phyloP scores from a whole-genome alignment of 2,888 invertebrate genomes.

The Abrostola triplasia region DNA sequence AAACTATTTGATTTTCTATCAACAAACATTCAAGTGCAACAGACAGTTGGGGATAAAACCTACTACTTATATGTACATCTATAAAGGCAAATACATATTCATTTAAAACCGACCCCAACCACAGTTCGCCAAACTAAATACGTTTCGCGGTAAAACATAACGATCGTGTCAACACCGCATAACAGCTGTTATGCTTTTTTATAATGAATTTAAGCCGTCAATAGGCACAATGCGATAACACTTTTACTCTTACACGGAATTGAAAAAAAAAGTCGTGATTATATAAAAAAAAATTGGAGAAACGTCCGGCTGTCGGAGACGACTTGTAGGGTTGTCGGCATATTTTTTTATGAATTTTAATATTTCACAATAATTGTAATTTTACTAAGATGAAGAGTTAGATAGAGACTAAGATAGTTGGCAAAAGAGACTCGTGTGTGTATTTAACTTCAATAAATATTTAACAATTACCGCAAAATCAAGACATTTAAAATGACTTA shows the following conservation, averaged over 20 bases:
- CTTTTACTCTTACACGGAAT: slow-evolving; percentile 72
- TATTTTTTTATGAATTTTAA: slow-evolving; percentile 1
- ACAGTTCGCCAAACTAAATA: slow-evolving; percentile 23
- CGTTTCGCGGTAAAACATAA: slow-evolving; percentile 41
- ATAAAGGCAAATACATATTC: slow-evolving; percentile 35
- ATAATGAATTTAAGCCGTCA: slow-evolving; percentile 35
- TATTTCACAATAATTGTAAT: no score
- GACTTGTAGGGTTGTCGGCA: slow-evolving; percentile 39
- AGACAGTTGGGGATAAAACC: no score
- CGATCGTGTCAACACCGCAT: slow-evolving; percentile 39
- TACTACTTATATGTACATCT: no score
- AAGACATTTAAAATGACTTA: no score
- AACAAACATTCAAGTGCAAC: not conserved
- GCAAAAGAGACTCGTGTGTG: no score
- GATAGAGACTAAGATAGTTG: no score
- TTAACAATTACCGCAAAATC: no score
- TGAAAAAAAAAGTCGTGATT: slow-evolving; percentile 55
- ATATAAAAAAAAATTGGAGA: slow-evolving; percentile 49
- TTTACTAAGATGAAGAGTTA: no score
- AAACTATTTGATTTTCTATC: no score
- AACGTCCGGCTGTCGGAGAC: slow-evolving; percentile 44
- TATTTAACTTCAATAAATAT: no score
- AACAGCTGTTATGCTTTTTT: slow-evolving; percentile 57
- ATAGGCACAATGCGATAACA: slow-evolving; percentile 55
- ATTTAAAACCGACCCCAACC: slow-evolving; percentile 12